Base-by-base conservation (phyloP, 1,140 invertebrate species). In the Periplaneta americana region DNA sequence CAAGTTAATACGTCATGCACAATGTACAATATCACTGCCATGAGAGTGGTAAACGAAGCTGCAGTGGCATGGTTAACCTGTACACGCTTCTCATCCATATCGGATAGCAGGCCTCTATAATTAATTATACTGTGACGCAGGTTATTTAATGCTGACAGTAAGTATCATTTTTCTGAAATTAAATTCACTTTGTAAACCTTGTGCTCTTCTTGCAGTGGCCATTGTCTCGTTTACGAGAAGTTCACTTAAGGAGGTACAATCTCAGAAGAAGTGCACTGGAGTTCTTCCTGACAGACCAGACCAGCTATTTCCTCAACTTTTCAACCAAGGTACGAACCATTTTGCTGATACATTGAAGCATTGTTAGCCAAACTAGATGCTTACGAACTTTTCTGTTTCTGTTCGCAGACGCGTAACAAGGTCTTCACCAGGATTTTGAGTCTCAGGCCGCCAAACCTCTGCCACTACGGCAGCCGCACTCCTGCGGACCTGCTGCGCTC, bases 251-350 rank as follows among this genome's bases (percentile, higher is more conserved):
- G 28, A 87, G 92, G 82, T 93, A 93, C 86, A 94, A 94, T 85
- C 86, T 94, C 0, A 85, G 92, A 13, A 86, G 92, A 81, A 93
- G 91, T 84, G 93, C 92, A 8, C 85, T 94, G 34, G 93, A 94
- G 86, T 89, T 94, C 83, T 94, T 94, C 84, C 85, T 94, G 10
- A 88, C 92, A 74, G 92, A 94, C 85, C 92, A 93, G 85, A 93
- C 92, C 0, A 93, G 92, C 83, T 93, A 92, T 84, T 93, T 94
- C 86, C 87, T 94, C 28, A 93, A 94, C 85, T 93, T 94, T 83
- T 89, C 91, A 17, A 91, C 90, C 57, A 92, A 92, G 87, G 92
- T 93, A 86, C 82, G 82, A 83, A 75, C 75, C 22, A 15, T 75
- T 13, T 34, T 34, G 33, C 8, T 57, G 13, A 32, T 34, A 75